Evolutionary conservation across 2,797 vertebrate genomes (phyloP).

Genomic region (Chromobotia macracanthus): DNA sequence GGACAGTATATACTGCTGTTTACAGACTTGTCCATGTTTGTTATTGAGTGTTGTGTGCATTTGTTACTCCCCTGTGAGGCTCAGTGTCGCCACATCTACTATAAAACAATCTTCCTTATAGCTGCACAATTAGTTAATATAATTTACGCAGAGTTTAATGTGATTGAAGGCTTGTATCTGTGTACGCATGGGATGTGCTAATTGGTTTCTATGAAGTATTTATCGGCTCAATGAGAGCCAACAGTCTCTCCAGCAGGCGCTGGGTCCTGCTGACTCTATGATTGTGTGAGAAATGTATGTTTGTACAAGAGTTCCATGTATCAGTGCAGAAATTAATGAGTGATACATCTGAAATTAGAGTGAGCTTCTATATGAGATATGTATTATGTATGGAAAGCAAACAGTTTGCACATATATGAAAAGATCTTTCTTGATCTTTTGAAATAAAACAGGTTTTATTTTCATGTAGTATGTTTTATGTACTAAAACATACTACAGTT

Average conservation of each 20-base stretch:
- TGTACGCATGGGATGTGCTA: constrained; percentile 49
- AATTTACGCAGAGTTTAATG: constrained; percentile 50
- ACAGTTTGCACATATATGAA: background rate
- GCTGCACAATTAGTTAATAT: constrained; percentile 38
- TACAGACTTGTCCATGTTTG: background rate
- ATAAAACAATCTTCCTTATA: constrained; percentile 43
- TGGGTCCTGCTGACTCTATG: constrained; percentile 21
- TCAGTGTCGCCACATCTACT: constrained; percentile 21
- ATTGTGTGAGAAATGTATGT: constrained; percentile 23
- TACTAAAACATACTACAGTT: too few species aligned
- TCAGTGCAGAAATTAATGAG: constrained; percentile 7
- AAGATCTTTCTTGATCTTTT: too few species aligned
- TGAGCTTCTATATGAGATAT: background rate
- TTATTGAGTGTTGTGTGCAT: background rate
- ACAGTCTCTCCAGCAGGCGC: constrained; percentile 43
- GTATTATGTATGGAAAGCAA: background rate
- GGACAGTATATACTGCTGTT: background rate
- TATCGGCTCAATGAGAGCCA: constrained; percentile 51
- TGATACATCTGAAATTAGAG: background rate
- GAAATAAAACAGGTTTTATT: too few species aligned
- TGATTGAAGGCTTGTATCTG: constrained; percentile 55
- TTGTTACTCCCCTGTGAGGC: background rate
- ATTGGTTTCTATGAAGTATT: constrained; percentile 54
- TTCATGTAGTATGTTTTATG: too few species aligned
- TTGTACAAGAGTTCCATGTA: background rate